Evolutionary conservation across 1,140 invertebrate genomes (phyloP), one percentile per base, ranked within the genome.

Genomic region (Penaeus indicus): DNA sequence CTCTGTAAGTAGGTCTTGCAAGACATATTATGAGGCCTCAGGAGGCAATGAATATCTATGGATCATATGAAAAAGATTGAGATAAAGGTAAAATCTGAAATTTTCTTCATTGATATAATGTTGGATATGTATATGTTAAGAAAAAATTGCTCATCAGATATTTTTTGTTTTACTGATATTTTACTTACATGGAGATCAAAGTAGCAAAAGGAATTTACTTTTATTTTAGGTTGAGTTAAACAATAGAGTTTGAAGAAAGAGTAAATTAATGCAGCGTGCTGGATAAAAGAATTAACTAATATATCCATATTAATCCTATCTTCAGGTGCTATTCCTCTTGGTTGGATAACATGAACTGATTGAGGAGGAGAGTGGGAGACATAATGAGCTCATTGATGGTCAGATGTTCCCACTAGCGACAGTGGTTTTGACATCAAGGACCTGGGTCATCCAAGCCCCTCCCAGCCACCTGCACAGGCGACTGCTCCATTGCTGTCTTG

Each of bases 361-460:
- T 61, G 89, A 88, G 85, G 89, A 89, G 80, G 88, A 92, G 88
- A 88, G 94, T 19, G n/a, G 93, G 93, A 5, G 94, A 94, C 90
- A 93, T 94, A 90, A 92, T 25, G 94, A 94, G 82, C 91, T 95
- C 0, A 88, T 94, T 21, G 94, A 94, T 84, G 94, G 94, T 16
- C 92, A 93, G 69, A 88, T 94, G 27, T 94, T 94, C 89, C 94
- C 94, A n/a, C 0, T 93, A 94, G 93, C 93, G 25, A 92, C 94
- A 77, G 92, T 95, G 16, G 90, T 95, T 47, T 92, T 94, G 25
- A 94, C 94, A 16, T 94, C 94, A 62, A 93, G n/a, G 92, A 22
- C 91, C 92, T 27, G 90, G 86, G n/a, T 88, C 80, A 25, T 67
- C 85, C 38, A 88, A 85, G 54, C 21, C 78, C 25, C 84, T 94